These are phyloP conservation scores for Drosophila suzukii DNA, from an alignment of 1,140 invertebrate genomes.

Conservation along the genomic window DNA sequence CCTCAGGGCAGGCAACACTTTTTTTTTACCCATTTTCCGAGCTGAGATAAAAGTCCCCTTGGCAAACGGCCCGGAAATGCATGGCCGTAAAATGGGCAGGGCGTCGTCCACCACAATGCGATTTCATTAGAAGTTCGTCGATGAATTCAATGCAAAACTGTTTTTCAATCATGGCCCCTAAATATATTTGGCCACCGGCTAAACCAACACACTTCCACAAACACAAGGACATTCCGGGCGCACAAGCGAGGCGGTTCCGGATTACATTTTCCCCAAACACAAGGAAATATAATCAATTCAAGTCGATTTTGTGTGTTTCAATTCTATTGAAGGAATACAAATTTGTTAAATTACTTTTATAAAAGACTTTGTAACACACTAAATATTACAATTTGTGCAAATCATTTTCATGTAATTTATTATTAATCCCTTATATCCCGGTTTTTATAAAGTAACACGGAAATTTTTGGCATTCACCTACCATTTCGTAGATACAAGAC, in stretches of 20 bases:
- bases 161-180: constrained; percentile 50
- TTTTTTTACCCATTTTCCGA: constrained; percentile 22
- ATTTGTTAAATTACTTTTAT: too few species aligned
- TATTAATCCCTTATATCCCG: too few species aligned
- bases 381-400: too few species aligned
- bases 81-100: background rate
- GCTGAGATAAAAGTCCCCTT: constrained; percentile 31
- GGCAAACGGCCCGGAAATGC: constrained; percentile 36
- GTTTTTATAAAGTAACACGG: too few species aligned
- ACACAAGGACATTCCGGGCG: constrained; percentile 2
- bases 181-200: constrained; percentile 62
- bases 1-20: constrained; percentile 47
- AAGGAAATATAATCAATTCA: background rate
- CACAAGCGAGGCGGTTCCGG: constrained; percentile 27
- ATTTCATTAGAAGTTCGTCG: constrained; percentile 57
- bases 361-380: too few species aligned
- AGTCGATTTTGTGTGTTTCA: background rate
- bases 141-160: constrained; percentile 53
- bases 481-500: too few species aligned
- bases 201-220: constrained; percentile 26
- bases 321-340: background rate
- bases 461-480: too few species aligned
- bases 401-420: too few species aligned
- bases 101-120: constrained; percentile 24
- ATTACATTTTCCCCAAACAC: constrained; percentile 18